Evolutionary conservation across 2,797 vertebrate species (phyloP), one percentile per base, ranked within the genome.

Genomic region (Craterocephalus amniculus): DNA sequence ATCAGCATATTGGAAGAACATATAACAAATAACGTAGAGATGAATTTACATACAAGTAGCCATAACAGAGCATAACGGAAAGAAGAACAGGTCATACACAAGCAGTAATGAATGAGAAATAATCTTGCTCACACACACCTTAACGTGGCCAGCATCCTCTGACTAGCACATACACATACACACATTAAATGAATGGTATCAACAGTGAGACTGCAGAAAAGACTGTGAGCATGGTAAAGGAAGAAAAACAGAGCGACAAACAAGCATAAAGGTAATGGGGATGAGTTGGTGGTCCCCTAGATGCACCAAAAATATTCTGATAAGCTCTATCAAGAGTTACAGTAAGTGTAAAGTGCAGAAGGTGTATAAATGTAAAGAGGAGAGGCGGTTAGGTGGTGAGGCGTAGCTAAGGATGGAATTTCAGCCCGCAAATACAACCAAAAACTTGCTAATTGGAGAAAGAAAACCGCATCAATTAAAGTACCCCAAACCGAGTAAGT

Each of bases 131-230:
- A 83, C 92, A 95, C 93, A 93, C 94, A 95, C 94, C 94, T 95
- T 93, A 95, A 88, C 94, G 93, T 87, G 94, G 94, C 93, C 94
- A 95, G 91, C 94, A 95, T 93, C 93, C 94, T 94, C 92, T 93
- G 91, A 94, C 94, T 95, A 90, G 91, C 80, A 85, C 87, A 79
- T 54, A 76, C 64, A 87, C 72, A 90, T 64, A 88, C 83, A 90
- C 80, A 92, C 78, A 88, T 78, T 83, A 79, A n/a, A 45, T 90
- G 88, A 87, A 81, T 86, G 81, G 79, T 69, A 72, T 87, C 89
- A 89, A 83, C 60, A 85, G 76, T 81, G 83, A 81, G 61, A 74
- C 60, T 78, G 31, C 24, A 84, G 57, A 79, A 75, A 60, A 73
- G 52, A 83, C 14, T 20, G 51, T 63, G 78, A 85, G 54, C 62